Percentiles rank a stretch among this genome's conserved stretches.
phyloP scores from a whole-genome alignment of 2,797 vertebrate genomes.

The Acrossocheilus fasciatus region DNA sequence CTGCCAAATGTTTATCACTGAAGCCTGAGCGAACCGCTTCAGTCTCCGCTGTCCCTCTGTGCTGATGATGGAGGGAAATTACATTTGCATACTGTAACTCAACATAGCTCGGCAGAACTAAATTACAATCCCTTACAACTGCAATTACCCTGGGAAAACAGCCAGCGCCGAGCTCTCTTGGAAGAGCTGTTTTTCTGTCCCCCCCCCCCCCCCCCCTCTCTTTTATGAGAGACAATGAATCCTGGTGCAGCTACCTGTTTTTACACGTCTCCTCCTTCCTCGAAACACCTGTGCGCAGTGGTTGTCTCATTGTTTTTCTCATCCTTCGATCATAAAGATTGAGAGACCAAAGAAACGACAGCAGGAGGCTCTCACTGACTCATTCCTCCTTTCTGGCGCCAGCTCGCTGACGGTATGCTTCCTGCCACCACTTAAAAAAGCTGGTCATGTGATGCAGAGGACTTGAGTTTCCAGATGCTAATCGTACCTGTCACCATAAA shows the following conservation, averaged over 20 bases:
- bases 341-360: conserved; percentile 78
- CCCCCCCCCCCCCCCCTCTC: conserved; percentile 40
- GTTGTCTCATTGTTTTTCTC: conserved; percentile 79
- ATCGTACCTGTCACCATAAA: conserved; percentile 78
- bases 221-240: conserved; percentile 76
- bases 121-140: conserved; percentile 77
- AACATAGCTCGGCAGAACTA: conserved; percentile 68
- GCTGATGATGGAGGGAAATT: conserved; percentile 31
- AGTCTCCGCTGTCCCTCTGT: conserved; percentile 3
- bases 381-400: conserved; percentile 86
- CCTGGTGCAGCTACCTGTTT: conserved; percentile 79
- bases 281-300: conserved; percentile 77
- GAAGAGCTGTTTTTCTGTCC: conserved; percentile 70
- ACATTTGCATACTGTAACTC: conserved; percentile 51
- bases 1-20: conserved; percentile 4
- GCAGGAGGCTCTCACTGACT: conserved; percentile 84
- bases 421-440: conserved; percentile 79
- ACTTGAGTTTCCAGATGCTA: conserved; percentile 78
- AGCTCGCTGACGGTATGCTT: conserved; percentile 80
- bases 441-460: conserved; percentile 75
- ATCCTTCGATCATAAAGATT: conserved; percentile 77
- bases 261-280: conserved; percentile 80
- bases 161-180: conserved; percentile 67
- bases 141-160: conserved; percentile 71
- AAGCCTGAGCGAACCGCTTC: not conserved